Base-by-base conservation (phyloP, 2,888 invertebrate species). In the Neoaliturus tenellus region DNA sequence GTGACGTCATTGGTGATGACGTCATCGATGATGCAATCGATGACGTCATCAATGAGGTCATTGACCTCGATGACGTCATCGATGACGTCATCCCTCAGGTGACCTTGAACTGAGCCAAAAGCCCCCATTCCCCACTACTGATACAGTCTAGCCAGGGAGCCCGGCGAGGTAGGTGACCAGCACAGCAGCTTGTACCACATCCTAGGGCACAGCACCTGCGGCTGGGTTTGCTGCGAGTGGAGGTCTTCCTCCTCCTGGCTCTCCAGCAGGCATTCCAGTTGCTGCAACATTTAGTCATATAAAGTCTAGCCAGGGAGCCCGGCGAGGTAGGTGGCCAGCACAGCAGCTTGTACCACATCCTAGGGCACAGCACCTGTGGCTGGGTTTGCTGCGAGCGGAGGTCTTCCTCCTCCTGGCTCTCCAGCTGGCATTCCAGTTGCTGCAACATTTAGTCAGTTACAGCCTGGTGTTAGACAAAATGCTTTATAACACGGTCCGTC, bases 291-390 rank as follows among this genome's bases (percentile, higher is more conserved):
- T n/a, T n/a, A n/a, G n/a, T n/a, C n/a, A n/a, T n/a, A n/a, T n/a
- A n/a, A n/a, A 97, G 93, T 33, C 93, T 91, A 0, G 96, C 95
- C 78, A 93, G 90, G 0, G 94, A 93, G 86, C 95, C 95, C 85
- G 93, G 93, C 0, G 93, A 92, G 0, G 97, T 96, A 1, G 94
- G 93, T 14, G 96, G 97, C 98, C 97, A 98, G 90, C 97, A 98
- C 44, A 96, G 91, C 84, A 97, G 91, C 3, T 93, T 93, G 89
- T 97, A 97, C 92, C 94, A 96, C 87, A 93, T 93, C 51, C 94
- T 93, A 83, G 93, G 93, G 89, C 97, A 97, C 89, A 89, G 90
- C 51, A 88, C 89, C 14, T 28, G n/a, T 5, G 75, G 51, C 17
- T 28, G 23, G 1, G 48, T 25, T 48, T 71, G n/a, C 14, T 71